Conservation (phyloP, 2,797 vertebrate genomes). For the Gymnoscopelus braueri region DNA sequence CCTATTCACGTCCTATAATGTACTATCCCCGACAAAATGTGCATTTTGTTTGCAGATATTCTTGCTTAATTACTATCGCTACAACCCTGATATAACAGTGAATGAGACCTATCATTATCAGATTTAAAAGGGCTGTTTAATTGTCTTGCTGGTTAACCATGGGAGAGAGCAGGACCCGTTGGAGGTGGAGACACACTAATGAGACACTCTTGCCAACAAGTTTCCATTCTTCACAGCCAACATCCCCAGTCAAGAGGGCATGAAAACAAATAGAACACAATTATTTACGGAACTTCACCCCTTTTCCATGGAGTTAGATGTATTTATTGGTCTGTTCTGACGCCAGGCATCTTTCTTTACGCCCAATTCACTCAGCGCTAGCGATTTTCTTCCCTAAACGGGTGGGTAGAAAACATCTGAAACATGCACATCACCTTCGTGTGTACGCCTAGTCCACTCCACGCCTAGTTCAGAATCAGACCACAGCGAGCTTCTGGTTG, state of each 20-base stretch:
- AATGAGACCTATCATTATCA: slow-evolving; percentile 8
- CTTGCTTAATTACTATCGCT: too few relatives aligned
- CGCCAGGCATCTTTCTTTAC: slow-evolving; percentile 17
- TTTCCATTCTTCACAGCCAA: slow-evolving; percentile 57
- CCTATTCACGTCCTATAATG: too few relatives aligned
- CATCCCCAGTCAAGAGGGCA: slow-evolving; percentile 40
- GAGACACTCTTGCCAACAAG: slow-evolving; percentile 53
- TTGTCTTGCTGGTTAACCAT: not conserved
- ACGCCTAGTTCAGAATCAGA: too few relatives aligned
- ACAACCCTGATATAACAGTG: slow-evolving; percentile 17
- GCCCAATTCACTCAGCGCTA: too few relatives aligned
- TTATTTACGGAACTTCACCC: slow-evolving; percentile 51
- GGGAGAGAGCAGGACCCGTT: slow-evolving; percentile 25
- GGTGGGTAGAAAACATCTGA: too few relatives aligned
- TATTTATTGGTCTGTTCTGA: slow-evolving; percentile 42
- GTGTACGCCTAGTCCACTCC: too few relatives aligned
- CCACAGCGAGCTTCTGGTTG: too few relatives aligned
- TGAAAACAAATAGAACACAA: slow-evolving; percentile 51
- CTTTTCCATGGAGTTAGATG: slow-evolving; percentile 50
- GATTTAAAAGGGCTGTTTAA: slow-evolving; percentile 10
- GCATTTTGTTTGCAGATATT: too few relatives aligned
- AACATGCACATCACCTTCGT: too few relatives aligned
- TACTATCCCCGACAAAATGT: too few relatives aligned
- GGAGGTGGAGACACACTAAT: slow-evolving; percentile 51
- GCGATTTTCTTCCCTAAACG: too few relatives aligned